phyloP scores from a whole-genome alignment of 2,888 invertebrate species.

The Danaus chrysippus region DNA sequence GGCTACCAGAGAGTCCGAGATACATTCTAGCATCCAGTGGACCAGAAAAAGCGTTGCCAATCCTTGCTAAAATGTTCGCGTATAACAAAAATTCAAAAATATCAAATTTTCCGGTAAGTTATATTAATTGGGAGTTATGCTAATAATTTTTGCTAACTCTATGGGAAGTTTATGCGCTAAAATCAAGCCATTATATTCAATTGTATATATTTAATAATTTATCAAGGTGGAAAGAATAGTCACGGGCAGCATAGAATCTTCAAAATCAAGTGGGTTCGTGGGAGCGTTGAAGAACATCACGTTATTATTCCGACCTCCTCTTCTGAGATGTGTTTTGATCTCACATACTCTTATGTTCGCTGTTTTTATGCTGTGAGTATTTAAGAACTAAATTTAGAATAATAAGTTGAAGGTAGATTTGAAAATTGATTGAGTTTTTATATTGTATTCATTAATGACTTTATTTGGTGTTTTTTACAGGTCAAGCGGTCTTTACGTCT shows the following conservation, averaged over 20 bases:
- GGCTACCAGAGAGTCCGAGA: slow-evolving; percentile 88
- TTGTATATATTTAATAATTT: neutral
- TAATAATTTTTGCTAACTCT: neutral
- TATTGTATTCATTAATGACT: no score
- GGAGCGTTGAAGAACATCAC: slow-evolving; percentile 59
- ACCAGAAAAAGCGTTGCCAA: slow-evolving; percentile 78
- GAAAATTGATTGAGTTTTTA: neutral
- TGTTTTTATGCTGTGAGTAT: slow-evolving; percentile 71
- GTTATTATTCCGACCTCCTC: slow-evolving; percentile 57
- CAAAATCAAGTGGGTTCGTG: slow-evolving; percentile 50
- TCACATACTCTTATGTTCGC: slow-evolving; percentile 71
- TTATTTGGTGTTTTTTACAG: slow-evolving; percentile 42
- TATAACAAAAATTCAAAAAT: slow-evolving; percentile 49
- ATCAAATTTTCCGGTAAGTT: slow-evolving; percentile 68
- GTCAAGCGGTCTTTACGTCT: slow-evolving; percentile 76
- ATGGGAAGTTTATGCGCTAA: neutral
- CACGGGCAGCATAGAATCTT: slow-evolving; percentile 40
- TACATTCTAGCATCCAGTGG: slow-evolving; percentile 82
- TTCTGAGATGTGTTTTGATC: slow-evolving; percentile 61
- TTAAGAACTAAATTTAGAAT: neutral
- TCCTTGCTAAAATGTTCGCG: slow-evolving; percentile 80
- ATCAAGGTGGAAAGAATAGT: slow-evolving; percentile 55
- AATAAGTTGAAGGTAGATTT: neutral
- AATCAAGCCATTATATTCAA: neutral
- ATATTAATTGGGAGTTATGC: neutral